A percentile compares a stretch with the other conserved stretches of the same genome.
These are phyloP conservation scores for Cyclargus thomasi DNA, from an alignment of 1,140 invertebrate genomes.

Conservation along the genomic window DNA sequence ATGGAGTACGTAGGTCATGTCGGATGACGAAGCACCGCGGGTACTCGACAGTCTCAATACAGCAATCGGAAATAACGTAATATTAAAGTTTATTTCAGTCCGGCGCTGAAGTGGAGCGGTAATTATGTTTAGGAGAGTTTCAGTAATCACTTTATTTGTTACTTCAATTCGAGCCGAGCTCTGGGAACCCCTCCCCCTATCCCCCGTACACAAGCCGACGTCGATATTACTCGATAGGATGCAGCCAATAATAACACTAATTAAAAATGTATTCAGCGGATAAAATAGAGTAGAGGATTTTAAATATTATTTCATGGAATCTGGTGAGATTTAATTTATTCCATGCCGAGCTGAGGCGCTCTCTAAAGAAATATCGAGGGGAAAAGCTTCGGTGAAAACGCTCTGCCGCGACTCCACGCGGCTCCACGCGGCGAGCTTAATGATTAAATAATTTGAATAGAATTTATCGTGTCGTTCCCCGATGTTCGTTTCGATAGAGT, in stretches of 20 bases:
- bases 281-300: not conserved
- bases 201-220: not conserved
- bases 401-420: too few relatives aligned
- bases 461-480: too few relatives aligned
- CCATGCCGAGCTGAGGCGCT: too few relatives aligned
- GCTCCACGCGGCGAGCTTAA: too few relatives aligned
- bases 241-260: not conserved
- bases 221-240: too few relatives aligned
- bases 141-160: not conserved
- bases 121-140: not conserved
- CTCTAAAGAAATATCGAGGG: too few relatives aligned
- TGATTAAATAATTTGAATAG: too few relatives aligned
- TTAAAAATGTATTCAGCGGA: not conserved
- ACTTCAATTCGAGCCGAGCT: not conserved
- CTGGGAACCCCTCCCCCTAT: not conserved
- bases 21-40: not conserved
- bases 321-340: too few relatives aligned
- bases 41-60: not conserved
- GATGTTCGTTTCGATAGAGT: too few relatives aligned
- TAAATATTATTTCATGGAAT: too few relatives aligned
- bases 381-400: too few relatives aligned
- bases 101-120: not conserved
- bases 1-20: not conserved
- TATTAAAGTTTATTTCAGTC: not conserved
- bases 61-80: not conserved